Evolutionary conservation across 2,797 vertebrate species (phyloP), one percentile per base, ranked within the genome.

Genomic region (Ctenopoma multispine): DNA sequence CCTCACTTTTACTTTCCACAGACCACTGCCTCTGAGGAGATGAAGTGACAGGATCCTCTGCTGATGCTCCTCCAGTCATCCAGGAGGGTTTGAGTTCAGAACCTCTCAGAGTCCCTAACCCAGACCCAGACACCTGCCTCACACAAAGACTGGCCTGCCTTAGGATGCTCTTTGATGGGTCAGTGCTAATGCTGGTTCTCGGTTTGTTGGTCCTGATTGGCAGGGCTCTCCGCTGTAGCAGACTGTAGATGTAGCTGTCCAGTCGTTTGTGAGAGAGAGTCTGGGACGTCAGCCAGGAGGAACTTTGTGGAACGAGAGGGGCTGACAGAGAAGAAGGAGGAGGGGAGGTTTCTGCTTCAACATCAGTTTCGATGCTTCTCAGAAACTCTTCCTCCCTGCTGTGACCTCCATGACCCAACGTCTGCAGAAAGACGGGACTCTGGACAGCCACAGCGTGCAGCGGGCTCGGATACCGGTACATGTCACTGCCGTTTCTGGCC

Each of bases 381-480:
- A 75, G 68, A 11, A 81, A 75, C 1, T 87, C 83, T 40, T 84
- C 83, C 18, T 95, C 79, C 69, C 34, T 49, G 20, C 27, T 89
- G 43, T 95, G 83, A 72, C 79, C 90, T 65, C 92, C 89, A 0
- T 49, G 62, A 63, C 91, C 87, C 75, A 93, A 78, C 20, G 92
- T 94, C 0, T 96, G 94, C 20, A 96, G 93, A 82, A 96, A 96
- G 86, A 94, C 92, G 0, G 96, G 96, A 75, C 95, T 97, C 87
- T 98, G 96, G 64, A 97, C 94, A 0, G 95, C 96, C 46, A 97
- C 95, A 0, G 96, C 95, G 0, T 97, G 96, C 53, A 97, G 95
- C 0, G 96, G 97, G 64, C 96, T 98, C 3, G 96, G 96, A 74
- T 97, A 97, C 56, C 95, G 94, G 82, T 95, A 97, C 15, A 97